Evolutionary conservation across 2,113 vertebrate species (phyloP).

Genomic region (Aepyceros melampus): DNA sequence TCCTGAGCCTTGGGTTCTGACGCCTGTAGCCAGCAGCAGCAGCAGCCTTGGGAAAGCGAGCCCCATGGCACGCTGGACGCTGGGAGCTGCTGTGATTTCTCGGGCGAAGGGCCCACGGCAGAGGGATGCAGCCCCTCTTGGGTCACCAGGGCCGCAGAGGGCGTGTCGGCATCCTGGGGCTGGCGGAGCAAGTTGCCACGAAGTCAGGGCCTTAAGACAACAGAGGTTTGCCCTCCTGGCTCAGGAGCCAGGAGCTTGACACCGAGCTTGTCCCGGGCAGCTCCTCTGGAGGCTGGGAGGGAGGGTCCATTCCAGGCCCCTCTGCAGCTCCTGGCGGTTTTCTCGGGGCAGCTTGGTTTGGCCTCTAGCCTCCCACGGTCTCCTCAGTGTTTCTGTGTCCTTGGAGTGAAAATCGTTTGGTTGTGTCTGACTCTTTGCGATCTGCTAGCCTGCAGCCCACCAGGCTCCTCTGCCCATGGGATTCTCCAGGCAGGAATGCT

Average conservation of each 20-base stretch:
- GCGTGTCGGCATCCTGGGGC: not conserved
- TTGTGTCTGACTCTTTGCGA: not conserved
- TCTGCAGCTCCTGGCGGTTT: accelerated
- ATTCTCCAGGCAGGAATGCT: not conserved
- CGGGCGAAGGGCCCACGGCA: accelerated
- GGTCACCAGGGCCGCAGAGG: not conserved
- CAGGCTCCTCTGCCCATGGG: not conserved
- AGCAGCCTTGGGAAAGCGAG: not conserved
- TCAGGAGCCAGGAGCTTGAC: not conserved
- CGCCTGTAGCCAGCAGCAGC: not conserved
- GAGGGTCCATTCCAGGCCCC: not conserved
- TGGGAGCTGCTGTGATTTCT: not conserved
- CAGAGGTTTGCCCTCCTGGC: accelerated
- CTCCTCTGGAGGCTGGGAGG: not conserved
- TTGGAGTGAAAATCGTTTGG: not conserved
- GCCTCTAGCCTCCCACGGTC: accelerated
- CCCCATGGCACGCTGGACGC: accelerated
- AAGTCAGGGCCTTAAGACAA: no score
- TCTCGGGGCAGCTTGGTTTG: no score
- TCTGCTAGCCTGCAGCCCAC: not conserved
- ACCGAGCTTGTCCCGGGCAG: accelerated
- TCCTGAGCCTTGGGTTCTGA: not conserved
- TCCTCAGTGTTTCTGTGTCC: not conserved
- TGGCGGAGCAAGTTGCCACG: not conserved
- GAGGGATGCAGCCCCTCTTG: not conserved